Evolutionary conservation across 2,113 vertebrate species (phyloP), one percentile per base, ranked within the genome.

Genomic region (Gambusia holbrooki): DNA sequence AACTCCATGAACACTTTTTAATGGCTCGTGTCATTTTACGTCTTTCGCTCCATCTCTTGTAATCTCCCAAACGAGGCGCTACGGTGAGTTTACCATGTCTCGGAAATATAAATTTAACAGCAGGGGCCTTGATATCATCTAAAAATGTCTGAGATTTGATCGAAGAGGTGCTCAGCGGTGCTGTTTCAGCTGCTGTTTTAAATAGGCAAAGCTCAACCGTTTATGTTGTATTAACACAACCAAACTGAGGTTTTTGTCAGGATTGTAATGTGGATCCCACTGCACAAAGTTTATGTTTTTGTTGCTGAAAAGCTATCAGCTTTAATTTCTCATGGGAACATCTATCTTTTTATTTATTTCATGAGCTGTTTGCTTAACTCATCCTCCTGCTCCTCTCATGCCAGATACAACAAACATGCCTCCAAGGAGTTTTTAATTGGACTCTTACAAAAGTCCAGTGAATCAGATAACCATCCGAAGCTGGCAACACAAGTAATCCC

Each of bases 331-430:
- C 84, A 78, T 60, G 72, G 76, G 72, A 68, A 71, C 67, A 35
- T 74, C 9, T 71, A 79, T 87, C 80, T 88, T 66, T 61, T 66
- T 66, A n/a, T n/a, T 76, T 71, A 14, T 45, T 45, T 45, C 13
- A 86, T 84, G 69, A 60, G 17, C 17, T 71, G 27, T 88, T 92
- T 82, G 71, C 84, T 62, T 78, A 76, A 67, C 19, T 63, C 64
- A 76, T 35, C 48, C 42, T 40, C 35, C 73, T 30, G 66, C 79
- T 78, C 68, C 61, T 78, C 72, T 64, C 22, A 8, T 60, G 92
- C 89, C 91, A 90, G 88, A 60, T 69, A 71, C 64, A 91, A 91
- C 86, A 93, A 83, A 83, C 69, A 28, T 68, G 63, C 74, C 76
- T 75, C 74, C 82, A n/a, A 79, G 84, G 83, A 90, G 35, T 79